Conservation (phyloP, 2,888 invertebrate species). For the Cenopis cana region DNA sequence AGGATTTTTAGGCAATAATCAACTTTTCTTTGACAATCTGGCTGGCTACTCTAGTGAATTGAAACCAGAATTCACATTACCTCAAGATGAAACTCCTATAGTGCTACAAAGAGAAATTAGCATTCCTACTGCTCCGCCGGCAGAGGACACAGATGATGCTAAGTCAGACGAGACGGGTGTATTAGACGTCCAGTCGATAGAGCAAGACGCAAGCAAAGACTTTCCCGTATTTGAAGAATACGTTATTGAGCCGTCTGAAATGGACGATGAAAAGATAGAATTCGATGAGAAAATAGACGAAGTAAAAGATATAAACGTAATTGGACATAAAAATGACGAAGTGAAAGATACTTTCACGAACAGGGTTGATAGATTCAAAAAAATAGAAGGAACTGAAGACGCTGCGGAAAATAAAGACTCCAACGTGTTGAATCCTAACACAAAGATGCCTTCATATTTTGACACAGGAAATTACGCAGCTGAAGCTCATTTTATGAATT, state of each 20-base stretch:
- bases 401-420: constrained; percentile 47
- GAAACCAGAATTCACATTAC: constrained; percentile 66
- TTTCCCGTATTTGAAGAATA: constrained; percentile 75
- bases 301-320: constrained; percentile 61
- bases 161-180: constrained; percentile 71
- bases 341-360: constrained; percentile 70
- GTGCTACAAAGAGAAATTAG: constrained; percentile 60
- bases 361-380: constrained; percentile 73
- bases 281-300: constrained; percentile 61
- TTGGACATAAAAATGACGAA: constrained; percentile 57
- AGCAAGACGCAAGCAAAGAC: constrained; percentile 77
- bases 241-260: constrained; percentile 73
- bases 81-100: constrained; percentile 60
- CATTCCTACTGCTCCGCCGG: constrained; percentile 68
- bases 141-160: constrained; percentile 61
- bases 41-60: constrained; percentile 70
- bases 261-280: constrained; percentile 75
- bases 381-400: constrained; percentile 55
- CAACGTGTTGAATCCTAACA: constrained; percentile 48
- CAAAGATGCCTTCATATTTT: constrained; percentile 75
- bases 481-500: constrained; percentile 73
- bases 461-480: constrained; percentile 80
- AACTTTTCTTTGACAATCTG: constrained; percentile 64
- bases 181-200: constrained; percentile 76
- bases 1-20: constrained; percentile 63